Base-by-base conservation (phyloP, 2,888 invertebrate genomes). In the Scaptomyza parva region DNA sequence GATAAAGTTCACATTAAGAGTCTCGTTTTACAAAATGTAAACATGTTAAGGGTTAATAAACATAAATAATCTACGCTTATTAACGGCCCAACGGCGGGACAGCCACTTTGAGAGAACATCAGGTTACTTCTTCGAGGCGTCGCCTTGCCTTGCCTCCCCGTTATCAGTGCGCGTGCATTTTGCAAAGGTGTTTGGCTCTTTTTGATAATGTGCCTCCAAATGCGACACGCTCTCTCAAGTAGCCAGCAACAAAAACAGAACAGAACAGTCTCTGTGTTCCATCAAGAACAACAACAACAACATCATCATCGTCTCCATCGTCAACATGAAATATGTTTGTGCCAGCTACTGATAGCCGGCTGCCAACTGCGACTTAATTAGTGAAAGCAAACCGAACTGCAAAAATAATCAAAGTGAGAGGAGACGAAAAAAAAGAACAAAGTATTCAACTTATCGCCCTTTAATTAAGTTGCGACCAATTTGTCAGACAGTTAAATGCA, bases 11-110 rank as follows among this genome's bases (percentile, higher is more conserved):
- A 90, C 90, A 89, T 90, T 89, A 89, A 90, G 84, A 89, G 84
- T 90, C 90, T 90, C 90, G 89, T 90, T 89, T 90, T 90, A 90
- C 90, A 90, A 90, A 90, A 90, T 90, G 90, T 90, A 88, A 90
- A 90, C 90, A 89, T 88, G 90, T 89, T 88, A 83, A 89, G 81
- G 87, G 87, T 88, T 90, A 89, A 90, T 90, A 90, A 90, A 90
- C 90, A 90, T 87, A 89, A 89, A 90, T 90, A 90, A 90, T 90
- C 90, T 88, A 74, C 78, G 80, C 86, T 89, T 89, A 89, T 89
- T 86, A 83, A 90, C 78, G 76, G 76, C 58, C 63, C 66, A 62
- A 66, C 11, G 30, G 69, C 11, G 30, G 69, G 68, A 74, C 70
- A n/a, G 55, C 61, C 77, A 63, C 78, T 68, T 55, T 64, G 61